phyloP scores from a whole-genome alignment of 1,140 invertebrate genomes.

The Drosophila mojavensis region DNA sequence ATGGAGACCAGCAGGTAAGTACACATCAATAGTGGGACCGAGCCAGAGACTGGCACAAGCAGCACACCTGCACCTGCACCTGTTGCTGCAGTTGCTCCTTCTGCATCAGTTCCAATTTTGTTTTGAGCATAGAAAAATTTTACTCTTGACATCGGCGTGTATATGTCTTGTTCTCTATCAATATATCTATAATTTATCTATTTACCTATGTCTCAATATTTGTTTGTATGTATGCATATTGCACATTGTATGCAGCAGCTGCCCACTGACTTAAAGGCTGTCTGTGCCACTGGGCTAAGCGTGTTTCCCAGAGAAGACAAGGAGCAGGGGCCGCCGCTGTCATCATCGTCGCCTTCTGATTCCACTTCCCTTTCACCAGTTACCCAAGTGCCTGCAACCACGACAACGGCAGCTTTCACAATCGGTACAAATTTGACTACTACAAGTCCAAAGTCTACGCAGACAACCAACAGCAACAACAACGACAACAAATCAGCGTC shows the following conservation, averaged over 20 bases:
- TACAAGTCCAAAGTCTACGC: slow-evolving; percentile 19
- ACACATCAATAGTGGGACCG: not conserved
- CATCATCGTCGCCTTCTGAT: slow-evolving; percentile 25
- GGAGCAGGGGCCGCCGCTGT: slow-evolving; percentile 24
- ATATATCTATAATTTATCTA: not conserved
- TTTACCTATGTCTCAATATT: slow-evolving; percentile 10
- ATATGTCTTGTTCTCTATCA: slow-evolving; percentile 6
- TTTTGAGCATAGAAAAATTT: not conserved
- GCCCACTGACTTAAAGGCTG: slow-evolving; percentile 39
- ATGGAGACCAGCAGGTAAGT: slow-evolving; percentile 53
- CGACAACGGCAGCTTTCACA: slow-evolving; percentile 24
- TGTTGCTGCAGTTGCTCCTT: not conserved
- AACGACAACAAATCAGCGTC: slow-evolving; percentile 9
- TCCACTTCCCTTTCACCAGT: slow-evolving; percentile 29
- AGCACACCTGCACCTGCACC: too few species aligned
- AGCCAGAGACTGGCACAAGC: not conserved
- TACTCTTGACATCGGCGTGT: not conserved
- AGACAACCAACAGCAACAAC: slow-evolving; percentile 17
- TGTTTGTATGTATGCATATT: slow-evolving; percentile 38
- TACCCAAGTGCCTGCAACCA: slow-evolving; percentile 1
- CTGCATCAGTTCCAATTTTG: not conserved
- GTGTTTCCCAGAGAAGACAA: slow-evolving; percentile 56
- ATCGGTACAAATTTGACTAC: slow-evolving; percentile 25
- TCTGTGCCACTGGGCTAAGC: slow-evolving; percentile 49
- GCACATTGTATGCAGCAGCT: slow-evolving; percentile 34